These are phyloP conservation scores for Anoplopoma fimbria DNA, from an alignment of 2,113 vertebrate species.

Conservation along the genomic window DNA sequence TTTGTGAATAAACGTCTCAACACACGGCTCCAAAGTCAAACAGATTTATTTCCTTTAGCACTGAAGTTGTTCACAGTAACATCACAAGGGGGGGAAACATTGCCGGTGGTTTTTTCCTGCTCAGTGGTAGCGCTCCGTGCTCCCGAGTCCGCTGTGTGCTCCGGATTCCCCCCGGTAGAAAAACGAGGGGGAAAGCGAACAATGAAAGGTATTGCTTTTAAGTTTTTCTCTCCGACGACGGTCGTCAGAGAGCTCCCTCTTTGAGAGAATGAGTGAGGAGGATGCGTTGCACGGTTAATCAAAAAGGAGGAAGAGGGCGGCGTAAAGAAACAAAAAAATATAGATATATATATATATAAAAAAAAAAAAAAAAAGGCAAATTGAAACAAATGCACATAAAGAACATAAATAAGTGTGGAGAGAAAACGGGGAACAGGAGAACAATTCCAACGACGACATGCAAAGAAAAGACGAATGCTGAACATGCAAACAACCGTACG, in stretches of 20 bases:
- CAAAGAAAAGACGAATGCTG: conserved; percentile 87
- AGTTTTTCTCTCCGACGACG: conserved; percentile 86
- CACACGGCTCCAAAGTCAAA: conserved; percentile 82
- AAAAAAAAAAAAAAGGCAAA: conserved; percentile 42
- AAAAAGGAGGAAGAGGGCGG: conserved; percentile 51
- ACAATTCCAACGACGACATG: conserved; percentile 85
- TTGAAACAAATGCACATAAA: conserved; percentile 41
- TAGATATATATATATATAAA: neutral
- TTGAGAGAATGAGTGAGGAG: conserved; percentile 85
- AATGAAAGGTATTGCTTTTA: conserved; percentile 93
- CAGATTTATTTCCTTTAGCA: conserved; percentile 97
- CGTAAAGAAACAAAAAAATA: neutral
- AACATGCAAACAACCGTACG: conserved; percentile 91
- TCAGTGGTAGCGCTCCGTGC: conserved; percentile 77
- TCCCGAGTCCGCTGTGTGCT: conserved; percentile 78
- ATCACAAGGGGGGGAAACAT: conserved; percentile 92
- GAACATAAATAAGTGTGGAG: conserved; percentile 60
- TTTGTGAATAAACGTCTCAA: conserved; percentile 12
- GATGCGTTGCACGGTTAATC: conserved; percentile 83
- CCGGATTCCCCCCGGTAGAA: conserved; percentile 87
- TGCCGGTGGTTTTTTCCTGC: conserved; percentile 85
- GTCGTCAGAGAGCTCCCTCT: conserved; percentile 82
- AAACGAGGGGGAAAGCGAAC: conserved; percentile 83
- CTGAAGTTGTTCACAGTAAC: conserved; percentile 96
- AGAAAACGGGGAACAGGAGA: conserved; percentile 74